phyloP scores from a whole-genome alignment of 30 jellyfish, hydroid and myxozoan genomes.

The Morbakka virulenta region DNA sequence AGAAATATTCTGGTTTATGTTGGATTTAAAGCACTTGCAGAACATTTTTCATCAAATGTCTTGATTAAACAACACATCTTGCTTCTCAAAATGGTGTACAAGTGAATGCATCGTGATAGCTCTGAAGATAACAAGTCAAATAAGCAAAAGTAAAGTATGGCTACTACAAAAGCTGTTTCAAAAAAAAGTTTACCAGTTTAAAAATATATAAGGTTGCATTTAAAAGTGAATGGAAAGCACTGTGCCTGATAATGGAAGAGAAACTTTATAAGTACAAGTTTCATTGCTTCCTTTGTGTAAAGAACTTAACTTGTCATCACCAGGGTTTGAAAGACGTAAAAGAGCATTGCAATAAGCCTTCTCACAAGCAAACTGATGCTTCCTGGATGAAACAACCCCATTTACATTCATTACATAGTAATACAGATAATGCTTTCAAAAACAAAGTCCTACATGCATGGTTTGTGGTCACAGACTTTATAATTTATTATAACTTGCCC shows the following conservation, averaged over 20 bases:
- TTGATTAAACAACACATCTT: background rate
- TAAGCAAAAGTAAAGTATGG: too few relatives aligned
- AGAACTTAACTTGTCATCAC: constrained; percentile 10
- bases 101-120: background rate
- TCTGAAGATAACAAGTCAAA: background rate
- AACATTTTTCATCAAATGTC: background rate
- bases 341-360: constrained; percentile 16
- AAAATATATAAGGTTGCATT: background rate
- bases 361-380: constrained; percentile 32
- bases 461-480: too few relatives aligned
- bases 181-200: background rate
- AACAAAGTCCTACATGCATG: constrained; percentile 12
- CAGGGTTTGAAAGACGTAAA: constrained; percentile 44
- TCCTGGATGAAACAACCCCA: constrained; percentile 35
- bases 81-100: background rate
- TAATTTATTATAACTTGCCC: constrained; percentile 10
- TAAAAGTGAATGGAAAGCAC: constrained; percentile 12
- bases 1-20: background rate
- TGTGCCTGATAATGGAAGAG: background rate
- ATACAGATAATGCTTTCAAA: constrained; percentile 11
- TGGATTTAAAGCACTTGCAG: background rate
- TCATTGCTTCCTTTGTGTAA: constrained; percentile 29
- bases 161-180: background rate
- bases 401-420: constrained; percentile 18
- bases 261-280: constrained; percentile 9